These are phyloP conservation scores for Parazoanthus swiftii DNA, from an alignment of 92 coral and sea anemone species.

Conservation along the genomic window DNA sequence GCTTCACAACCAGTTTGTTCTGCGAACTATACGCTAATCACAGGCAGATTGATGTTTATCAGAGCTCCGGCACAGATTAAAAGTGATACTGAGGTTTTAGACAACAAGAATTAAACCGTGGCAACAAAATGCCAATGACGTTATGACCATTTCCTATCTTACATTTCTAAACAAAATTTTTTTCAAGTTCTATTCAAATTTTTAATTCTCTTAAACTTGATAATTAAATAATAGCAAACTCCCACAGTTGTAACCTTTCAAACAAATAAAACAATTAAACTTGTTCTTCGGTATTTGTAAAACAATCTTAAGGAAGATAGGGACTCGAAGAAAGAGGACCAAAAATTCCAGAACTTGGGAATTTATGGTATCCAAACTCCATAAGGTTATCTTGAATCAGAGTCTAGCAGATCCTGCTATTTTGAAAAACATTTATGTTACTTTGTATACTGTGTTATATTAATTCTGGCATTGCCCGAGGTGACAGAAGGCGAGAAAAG, in stretches of 20 bases:
- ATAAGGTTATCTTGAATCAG: not conserved
- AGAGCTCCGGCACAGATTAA: not conserved
- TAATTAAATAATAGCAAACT: not conserved
- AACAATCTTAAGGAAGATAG: too few relatives aligned
- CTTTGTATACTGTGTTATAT: not conserved
- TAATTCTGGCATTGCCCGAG: not conserved
- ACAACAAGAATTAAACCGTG: not conserved
- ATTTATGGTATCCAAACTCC: not conserved
- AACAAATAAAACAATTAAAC: not conserved
- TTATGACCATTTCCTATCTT: slow-evolving; percentile 6
- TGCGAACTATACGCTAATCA: not conserved
- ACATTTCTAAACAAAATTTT: not conserved
- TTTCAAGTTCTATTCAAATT: not conserved
- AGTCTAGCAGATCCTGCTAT: not conserved
- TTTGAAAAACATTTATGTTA: too few relatives aligned
- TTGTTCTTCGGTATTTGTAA: not conserved
- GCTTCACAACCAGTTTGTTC: too few relatives aligned
- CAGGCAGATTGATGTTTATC: not conserved
- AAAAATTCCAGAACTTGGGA: not conserved
- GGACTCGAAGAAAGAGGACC: not conserved
- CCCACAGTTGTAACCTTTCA: not conserved
- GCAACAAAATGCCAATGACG: not conserved
- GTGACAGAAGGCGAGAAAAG: not conserved
- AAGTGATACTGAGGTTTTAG: not conserved
- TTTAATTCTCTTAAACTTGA: slow-evolving; percentile 1